Evolutionary conservation across 2,888 invertebrate species (phyloP).

Genomic region (Diarsia dahlii): DNA sequence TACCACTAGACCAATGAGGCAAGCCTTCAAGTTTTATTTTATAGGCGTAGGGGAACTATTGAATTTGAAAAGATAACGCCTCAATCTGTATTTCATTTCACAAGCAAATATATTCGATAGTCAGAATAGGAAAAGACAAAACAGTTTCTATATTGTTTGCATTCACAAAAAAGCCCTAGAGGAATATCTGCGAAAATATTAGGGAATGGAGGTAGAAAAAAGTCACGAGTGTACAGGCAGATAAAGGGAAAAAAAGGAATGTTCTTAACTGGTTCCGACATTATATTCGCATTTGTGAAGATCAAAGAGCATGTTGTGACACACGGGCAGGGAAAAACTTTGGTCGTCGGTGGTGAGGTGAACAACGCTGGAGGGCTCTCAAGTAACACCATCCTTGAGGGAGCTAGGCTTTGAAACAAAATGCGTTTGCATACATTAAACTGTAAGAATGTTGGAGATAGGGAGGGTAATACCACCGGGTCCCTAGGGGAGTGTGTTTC

Average conservation of each 20-base stretch:
- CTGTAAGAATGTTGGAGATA: conserved; percentile 90
- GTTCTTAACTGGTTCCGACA: conserved; percentile 87
- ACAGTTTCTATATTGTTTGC: conserved; percentile 80
- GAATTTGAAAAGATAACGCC: conserved; percentile 74
- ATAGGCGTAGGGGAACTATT: conserved; percentile 62
- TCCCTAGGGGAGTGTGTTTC: conserved; percentile 87
- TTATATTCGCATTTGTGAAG: conserved; percentile 90
- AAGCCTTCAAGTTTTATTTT: no score
- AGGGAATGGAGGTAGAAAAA: conserved; percentile 69
- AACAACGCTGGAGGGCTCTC: conserved; percentile 84
- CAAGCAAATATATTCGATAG: conserved; percentile 82
- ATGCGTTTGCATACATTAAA: conserved; percentile 91
- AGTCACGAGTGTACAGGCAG: conserved; percentile 76
- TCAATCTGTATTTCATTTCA: conserved; percentile 79
- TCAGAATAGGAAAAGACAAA: conserved; percentile 79
- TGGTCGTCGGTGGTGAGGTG: conserved; percentile 78
- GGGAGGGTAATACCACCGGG: conserved; percentile 84
- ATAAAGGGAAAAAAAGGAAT: conserved; percentile 83
- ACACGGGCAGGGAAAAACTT: conserved; percentile 85
- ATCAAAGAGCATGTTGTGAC: conserved; percentile 90
- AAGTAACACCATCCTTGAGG: conserved; percentile 87
- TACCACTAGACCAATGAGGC: no score
- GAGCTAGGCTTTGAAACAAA: conserved; percentile 90
- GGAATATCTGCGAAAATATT: conserved; percentile 78
- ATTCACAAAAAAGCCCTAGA: conserved; percentile 76